Evolutionary conservation across 2,797 vertebrate species (phyloP).

Genomic region (Carapus acus): DNA sequence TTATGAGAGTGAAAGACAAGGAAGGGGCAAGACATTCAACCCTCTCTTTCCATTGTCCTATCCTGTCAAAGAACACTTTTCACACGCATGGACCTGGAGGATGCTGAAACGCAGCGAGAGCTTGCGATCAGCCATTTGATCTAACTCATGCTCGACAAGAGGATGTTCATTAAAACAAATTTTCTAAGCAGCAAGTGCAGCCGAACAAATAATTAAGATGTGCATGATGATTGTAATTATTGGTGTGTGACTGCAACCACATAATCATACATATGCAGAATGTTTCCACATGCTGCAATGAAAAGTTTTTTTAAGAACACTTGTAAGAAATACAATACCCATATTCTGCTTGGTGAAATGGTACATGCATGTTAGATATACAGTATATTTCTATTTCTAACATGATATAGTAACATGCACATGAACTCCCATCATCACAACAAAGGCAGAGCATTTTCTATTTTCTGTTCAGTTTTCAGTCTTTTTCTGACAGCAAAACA

Average conservation of each 20-base stretch:
- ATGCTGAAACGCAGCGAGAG: slow-evolving; percentile 69
- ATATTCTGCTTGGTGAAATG: no score
- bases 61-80: slow-evolving; percentile 18
- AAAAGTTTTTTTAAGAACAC: no score
- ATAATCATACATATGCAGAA: slow-evolving; percentile 3
- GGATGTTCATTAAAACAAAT: slow-evolving; percentile 82
- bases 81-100: slow-evolving; percentile 62
- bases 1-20: slow-evolving; percentile 82
- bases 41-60: slow-evolving; percentile 53
- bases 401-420: no score
- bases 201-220: slow-evolving; percentile 81
- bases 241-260: slow-evolving; percentile 64
- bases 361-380: no score
- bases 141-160: slow-evolving; percentile 82
- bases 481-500: neutral
- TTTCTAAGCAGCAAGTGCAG: slow-evolving; percentile 80
- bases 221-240: slow-evolving; percentile 71
- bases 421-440: no score
- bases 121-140: slow-evolving; percentile 79
- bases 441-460: no score
- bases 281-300: no score
- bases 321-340: no score
- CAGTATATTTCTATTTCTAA: no score
- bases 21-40: slow-evolving; percentile 77
- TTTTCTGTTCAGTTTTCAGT: no score